phyloP scores from a whole-genome alignment of 2,888 invertebrate species.

The Drosophila percnosoma region DNA sequence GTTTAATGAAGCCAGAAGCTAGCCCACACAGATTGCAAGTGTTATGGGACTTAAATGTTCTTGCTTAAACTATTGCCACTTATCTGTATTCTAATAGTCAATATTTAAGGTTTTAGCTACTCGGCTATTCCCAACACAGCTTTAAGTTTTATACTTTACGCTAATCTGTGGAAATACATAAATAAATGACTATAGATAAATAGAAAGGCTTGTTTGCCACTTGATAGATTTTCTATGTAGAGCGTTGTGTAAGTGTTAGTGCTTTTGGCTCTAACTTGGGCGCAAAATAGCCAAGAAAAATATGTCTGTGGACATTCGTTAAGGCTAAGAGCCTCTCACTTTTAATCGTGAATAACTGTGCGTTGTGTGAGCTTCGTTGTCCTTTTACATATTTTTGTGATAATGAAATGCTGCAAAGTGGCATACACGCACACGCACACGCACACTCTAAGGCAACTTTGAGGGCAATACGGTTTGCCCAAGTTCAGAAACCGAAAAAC shows the following conservation, averaged over 20 bases:
- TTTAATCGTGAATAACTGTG: slow-evolving; percentile 59
- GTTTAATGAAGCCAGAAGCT: background rate
- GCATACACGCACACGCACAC: slow-evolving; percentile 5
- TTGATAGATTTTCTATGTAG: slow-evolving; percentile 22
- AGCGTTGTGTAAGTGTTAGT: slow-evolving; percentile 22
- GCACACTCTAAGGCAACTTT: slow-evolving; percentile 26
- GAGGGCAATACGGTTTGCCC: slow-evolving; percentile 52
- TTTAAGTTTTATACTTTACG: background rate
- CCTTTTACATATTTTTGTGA: slow-evolving; percentile 44
- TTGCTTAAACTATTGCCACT: background rate
- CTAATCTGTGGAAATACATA: background rate
- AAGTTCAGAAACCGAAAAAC: slow-evolving; percentile 60
- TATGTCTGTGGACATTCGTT: slow-evolving; percentile 54
- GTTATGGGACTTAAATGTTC: background rate
- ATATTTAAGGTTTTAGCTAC: background rate
- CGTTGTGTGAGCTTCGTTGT: slow-evolving; percentile 33
- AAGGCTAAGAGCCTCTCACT: slow-evolving; percentile 59
- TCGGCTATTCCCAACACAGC: background rate
- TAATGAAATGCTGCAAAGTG: slow-evolving; percentile 55
- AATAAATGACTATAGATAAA: background rate
- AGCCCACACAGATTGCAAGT: background rate
- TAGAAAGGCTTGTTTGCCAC: background rate
- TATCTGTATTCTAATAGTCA: background rate
- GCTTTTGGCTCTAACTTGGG: slow-evolving; percentile 12
- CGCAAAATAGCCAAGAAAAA: slow-evolving; percentile 35